phyloP scores from a whole-genome alignment of 2,797 vertebrate genomes.

The Apodemus agrarius region DNA sequence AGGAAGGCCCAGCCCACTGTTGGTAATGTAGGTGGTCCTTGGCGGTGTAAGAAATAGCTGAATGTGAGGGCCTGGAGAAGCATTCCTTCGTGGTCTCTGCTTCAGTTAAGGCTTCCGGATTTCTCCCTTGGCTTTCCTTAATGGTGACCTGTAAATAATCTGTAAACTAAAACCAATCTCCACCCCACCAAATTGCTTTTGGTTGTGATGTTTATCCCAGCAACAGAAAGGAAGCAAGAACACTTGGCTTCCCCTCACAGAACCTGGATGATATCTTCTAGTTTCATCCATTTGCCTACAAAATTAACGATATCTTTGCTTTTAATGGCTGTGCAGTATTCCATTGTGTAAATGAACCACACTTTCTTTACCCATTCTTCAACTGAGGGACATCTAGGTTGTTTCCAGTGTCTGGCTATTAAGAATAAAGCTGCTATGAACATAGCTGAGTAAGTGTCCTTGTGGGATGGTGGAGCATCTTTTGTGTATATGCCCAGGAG shows the following conservation, averaged over 20 bases:
- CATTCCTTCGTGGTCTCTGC: neutral
- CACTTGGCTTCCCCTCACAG: neutral
- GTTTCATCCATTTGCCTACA: too few relatives aligned
- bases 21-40: neutral
- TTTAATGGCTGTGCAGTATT: neutral
- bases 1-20: neutral
- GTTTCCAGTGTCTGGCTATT: neutral
- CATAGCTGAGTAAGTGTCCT: neutral
- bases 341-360: neutral
- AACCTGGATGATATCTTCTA: neutral
- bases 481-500: neutral
- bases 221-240: neutral
- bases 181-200: neutral
- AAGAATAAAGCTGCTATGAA: neutral
- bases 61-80: neutral
- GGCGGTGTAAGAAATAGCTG: neutral
- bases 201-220: neutral
- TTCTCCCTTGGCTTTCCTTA: neutral
- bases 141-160: neutral
- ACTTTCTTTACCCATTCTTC: neutral
- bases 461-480: neutral
- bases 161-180: neutral
- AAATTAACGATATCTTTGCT: neutral
- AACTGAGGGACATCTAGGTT: neutral
- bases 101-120: neutral